Evolutionary conservation across 1,140 invertebrate genomes (phyloP).

Genomic region (Rhagoletis zephyria): DNA sequence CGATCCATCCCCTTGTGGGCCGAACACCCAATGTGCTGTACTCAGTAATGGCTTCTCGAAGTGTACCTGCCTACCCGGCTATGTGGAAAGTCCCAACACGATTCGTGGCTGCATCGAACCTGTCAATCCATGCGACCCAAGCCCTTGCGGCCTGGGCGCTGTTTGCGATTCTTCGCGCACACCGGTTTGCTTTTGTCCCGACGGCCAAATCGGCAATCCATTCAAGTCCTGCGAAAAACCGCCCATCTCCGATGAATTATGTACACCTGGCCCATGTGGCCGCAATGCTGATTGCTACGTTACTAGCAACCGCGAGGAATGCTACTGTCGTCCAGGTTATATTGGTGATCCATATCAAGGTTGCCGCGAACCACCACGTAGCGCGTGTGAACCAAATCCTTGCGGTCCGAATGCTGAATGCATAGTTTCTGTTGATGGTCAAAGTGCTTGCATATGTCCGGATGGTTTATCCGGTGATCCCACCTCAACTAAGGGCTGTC

Average conservation of each 20-base stretch:
- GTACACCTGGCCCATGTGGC: slow-evolving; percentile 85
- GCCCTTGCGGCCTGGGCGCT: slow-evolving; percentile 85
- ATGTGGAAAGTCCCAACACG: slow-evolving; percentile 88
- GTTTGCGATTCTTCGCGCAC: slow-evolving; percentile 83
- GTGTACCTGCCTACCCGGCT: slow-evolving; percentile 88
- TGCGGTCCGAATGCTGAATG: slow-evolving; percentile 85
- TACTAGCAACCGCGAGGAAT: slow-evolving; percentile 81
- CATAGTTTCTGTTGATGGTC: slow-evolving; percentile 78
- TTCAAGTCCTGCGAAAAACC: slow-evolving; percentile 81
- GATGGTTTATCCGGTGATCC: slow-evolving; percentile 86
- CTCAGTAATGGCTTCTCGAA: slow-evolving; percentile 87
- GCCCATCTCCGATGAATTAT: slow-evolving; percentile 77
- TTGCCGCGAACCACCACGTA: slow-evolving; percentile 79
- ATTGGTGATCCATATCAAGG: slow-evolving; percentile 83
- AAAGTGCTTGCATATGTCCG: slow-evolving; percentile 82
- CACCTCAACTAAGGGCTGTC: slow-evolving; percentile 79
- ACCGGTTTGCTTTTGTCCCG: slow-evolving; percentile 87
- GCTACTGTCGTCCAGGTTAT: slow-evolving; percentile 83
- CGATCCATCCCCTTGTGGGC: slow-evolving; percentile 88
- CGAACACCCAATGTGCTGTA: slow-evolving; percentile 88
- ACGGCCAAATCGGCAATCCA: slow-evolving; percentile 83
- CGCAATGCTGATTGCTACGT: slow-evolving; percentile 86
- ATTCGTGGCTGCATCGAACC: slow-evolving; percentile 86
- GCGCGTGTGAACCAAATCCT: slow-evolving; percentile 82
- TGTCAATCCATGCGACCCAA: slow-evolving; percentile 85